A percentile compares a stretch with the other conserved stretches of the same genome.
Conservation (phyloP, 2,797 vertebrate species). For the Paramormyrops hopkinsi region DNA sequence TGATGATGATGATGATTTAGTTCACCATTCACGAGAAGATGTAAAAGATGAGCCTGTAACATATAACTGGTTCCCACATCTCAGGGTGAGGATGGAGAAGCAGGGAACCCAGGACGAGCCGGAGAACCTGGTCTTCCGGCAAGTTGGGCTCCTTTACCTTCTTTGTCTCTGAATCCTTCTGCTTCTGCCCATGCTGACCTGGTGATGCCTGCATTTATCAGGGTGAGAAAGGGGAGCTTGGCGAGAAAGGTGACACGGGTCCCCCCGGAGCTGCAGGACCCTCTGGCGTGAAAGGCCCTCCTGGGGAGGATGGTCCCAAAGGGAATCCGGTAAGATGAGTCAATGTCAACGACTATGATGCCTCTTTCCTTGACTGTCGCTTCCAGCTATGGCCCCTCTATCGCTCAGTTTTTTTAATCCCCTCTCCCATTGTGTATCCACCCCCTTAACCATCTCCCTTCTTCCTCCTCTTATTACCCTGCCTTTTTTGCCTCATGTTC, state of each 20-base stretch:
- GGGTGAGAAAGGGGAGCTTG: constrained; percentile 76
- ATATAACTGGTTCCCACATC: constrained; percentile 20
- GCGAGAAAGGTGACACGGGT: constrained; percentile 83
- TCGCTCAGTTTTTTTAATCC: not conserved
- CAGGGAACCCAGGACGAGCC: constrained; percentile 69
- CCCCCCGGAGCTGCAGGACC: constrained; percentile 74
- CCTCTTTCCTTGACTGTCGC: not conserved
- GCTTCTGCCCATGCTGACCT: not conserved
- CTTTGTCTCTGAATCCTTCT: not conserved
- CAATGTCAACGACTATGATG: not conserved
- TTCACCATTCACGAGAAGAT: not conserved
- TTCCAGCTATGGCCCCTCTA: not conserved
- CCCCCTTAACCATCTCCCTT: not conserved
- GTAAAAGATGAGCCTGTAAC: not conserved
- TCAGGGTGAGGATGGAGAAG: constrained; percentile 82
- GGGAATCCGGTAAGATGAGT: constrained; percentile 68
- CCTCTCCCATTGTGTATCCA: not conserved
- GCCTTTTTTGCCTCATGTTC: not conserved
- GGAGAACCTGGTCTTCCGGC: constrained; percentile 69
- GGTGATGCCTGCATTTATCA: constrained; percentile 38
- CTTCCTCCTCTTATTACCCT: not conserved
- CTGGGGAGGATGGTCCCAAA: constrained; percentile 85
- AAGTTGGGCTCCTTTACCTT: constrained; percentile 49
- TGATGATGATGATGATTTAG: not conserved
- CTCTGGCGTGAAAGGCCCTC: constrained; percentile 72